A percentile compares a stretch with the other conserved stretches of the same genome.
These are phyloP conservation scores for Megamerina dolium DNA, from an alignment of 2,888 invertebrate genomes.

Conservation along the genomic window DNA sequence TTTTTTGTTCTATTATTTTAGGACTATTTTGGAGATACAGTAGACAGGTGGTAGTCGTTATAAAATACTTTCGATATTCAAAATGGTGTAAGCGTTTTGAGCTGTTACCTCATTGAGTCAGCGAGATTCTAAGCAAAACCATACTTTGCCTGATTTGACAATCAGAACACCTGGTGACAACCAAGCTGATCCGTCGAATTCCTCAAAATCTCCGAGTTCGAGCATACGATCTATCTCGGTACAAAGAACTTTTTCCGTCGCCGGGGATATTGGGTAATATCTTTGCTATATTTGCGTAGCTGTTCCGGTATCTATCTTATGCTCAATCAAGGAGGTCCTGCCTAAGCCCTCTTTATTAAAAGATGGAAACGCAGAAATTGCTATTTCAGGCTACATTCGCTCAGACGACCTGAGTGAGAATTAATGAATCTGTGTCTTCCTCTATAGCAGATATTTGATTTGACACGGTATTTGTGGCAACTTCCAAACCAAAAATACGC, in stretches of 20 bases:
- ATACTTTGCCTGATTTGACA: slow-evolving; percentile 4
- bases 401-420: too few relatives aligned
- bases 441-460: too few relatives aligned
- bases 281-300: slow-evolving; percentile 6
- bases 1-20: too few relatives aligned
- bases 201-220: slow-evolving; percentile 25
- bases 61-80: slow-evolving; percentile 10
- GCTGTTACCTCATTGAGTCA: slow-evolving; percentile 8
- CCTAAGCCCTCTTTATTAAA: slow-evolving; percentile 9
- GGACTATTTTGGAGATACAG: too few relatives aligned
- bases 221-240: slow-evolving; percentile 10
- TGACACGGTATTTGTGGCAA: too few relatives aligned
- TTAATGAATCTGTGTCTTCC: too few relatives aligned
- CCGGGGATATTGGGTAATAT: slow-evolving; percentile 7
- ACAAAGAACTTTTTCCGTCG: slow-evolving; percentile 6
- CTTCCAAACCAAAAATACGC: too few relatives aligned
- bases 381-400: too few relatives aligned
- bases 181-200: slow-evolving; percentile 13
- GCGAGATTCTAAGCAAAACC: slow-evolving; percentile 10
- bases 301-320: too few relatives aligned
- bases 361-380: slow-evolving; percentile 4
- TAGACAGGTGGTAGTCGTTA: too few relatives aligned
- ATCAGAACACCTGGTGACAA: slow-evolving; percentile 8
- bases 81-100: slow-evolving; percentile 9
- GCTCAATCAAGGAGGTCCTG: neutral